phyloP scores from a whole-genome alignment of 2,797 vertebrate genomes.

The Alauda arvensis region DNA sequence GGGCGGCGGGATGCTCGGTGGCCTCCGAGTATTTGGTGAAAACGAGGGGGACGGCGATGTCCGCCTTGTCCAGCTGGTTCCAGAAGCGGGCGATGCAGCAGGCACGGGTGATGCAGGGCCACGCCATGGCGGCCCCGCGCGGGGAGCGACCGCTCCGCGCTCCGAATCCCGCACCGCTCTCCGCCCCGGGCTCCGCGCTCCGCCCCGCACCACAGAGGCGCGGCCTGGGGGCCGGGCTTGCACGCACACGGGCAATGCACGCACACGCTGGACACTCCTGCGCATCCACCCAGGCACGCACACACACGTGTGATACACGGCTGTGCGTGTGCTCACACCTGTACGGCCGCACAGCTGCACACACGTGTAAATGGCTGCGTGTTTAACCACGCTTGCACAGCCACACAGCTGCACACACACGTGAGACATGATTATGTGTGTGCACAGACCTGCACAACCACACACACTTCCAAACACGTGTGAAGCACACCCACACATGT shows the following conservation, averaged over 20 bases:
- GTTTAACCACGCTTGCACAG: background rate
- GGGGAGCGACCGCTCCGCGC: background rate
- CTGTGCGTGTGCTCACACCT: no score
- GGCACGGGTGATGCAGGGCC: conserved; percentile 96
- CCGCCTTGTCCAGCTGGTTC: conserved; percentile 96
- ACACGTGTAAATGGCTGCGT: background rate
- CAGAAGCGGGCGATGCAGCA: conserved; percentile 98
- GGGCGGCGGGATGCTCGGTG: conserved; percentile 74
- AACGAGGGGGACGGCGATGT: conserved; percentile 93
- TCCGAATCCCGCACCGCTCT: background rate
- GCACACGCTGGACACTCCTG: background rate
- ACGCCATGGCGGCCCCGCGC: conserved; percentile 82
- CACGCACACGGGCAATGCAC: background rate
- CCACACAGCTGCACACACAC: no score
- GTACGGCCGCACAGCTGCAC: background rate
- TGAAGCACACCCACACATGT: background rate
- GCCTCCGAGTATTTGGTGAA: conserved; percentile 93
- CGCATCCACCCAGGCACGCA: accelerated
- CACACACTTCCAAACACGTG: no score
- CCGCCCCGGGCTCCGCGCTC: background rate
- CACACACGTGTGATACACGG: background rate
- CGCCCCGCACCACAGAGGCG: background rate
- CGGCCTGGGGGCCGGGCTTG: background rate
- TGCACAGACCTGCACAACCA: background rate
- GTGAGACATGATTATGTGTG: no score